phyloP scores from a whole-genome alignment of 2,113 vertebrate genomes.

The Leucopternis melanops region DNA sequence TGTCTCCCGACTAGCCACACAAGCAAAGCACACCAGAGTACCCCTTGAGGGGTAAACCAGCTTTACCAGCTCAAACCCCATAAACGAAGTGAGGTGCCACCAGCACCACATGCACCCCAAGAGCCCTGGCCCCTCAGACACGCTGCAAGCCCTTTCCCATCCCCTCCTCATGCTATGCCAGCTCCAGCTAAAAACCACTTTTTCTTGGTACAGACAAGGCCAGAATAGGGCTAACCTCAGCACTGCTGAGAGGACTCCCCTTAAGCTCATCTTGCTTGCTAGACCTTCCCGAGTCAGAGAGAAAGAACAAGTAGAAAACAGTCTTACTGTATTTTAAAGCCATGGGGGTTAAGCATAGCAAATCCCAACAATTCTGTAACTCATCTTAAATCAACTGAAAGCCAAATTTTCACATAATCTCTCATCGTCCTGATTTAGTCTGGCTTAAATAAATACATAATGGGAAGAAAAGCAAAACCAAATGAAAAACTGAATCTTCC shows the following conservation, averaged over 20 bases:
- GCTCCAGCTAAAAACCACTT: background rate
- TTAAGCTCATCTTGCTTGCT: background rate
- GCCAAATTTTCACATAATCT: background rate
- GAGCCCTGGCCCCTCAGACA: background rate
- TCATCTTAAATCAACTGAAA: background rate
- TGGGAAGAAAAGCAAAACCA: background rate
- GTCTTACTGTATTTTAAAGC: background rate
- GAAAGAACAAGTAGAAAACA: background rate
- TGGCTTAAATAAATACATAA: background rate
- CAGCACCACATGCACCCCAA: accelerated
- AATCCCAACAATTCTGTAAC: background rate
- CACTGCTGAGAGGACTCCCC: background rate
- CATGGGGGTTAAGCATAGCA: background rate
- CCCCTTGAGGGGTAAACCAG: background rate
- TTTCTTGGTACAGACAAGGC: background rate
- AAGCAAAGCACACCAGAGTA: background rate
- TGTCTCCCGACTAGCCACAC: background rate
- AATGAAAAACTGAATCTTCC: background rate
- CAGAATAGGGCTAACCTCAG: background rate
- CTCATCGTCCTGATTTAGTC: background rate
- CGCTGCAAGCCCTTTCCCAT: background rate
- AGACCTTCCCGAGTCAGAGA: background rate
- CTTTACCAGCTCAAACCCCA: background rate
- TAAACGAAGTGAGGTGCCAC: accelerated
- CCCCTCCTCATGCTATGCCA: background rate